Percentiles rank a stretch among this genome's conserved stretches.
These are phyloP conservation scores for Scaptodrosophila lebanonensis DNA, from an alignment of 1,140 invertebrate genomes.

Conservation along the genomic window DNA sequence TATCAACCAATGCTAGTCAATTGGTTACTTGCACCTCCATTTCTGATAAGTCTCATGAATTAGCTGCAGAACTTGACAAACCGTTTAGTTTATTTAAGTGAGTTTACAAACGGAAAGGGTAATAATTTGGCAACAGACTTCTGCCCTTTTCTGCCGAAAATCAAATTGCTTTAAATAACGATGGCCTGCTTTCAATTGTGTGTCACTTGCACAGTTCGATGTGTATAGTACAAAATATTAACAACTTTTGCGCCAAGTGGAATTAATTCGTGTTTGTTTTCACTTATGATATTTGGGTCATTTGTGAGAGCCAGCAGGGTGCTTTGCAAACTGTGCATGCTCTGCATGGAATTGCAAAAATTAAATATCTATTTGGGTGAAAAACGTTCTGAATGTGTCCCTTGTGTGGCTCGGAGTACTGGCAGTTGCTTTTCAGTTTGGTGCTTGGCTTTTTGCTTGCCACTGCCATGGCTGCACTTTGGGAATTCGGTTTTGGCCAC, in stretches of 20 bases:
- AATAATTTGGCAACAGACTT: no score
- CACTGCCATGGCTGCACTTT: constrained; percentile 34
- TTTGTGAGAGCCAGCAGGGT: constrained; percentile 13
- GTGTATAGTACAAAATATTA: no score
- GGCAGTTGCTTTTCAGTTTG: constrained; percentile 31
- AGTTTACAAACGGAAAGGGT: no score
- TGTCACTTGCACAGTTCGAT: no score
- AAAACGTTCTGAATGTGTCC: constrained; percentile 33
- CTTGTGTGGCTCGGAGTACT: background rate
- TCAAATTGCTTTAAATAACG: no score
- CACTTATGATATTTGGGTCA: constrained; percentile 26
- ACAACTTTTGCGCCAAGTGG: constrained; percentile 21
- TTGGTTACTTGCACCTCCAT: no score
- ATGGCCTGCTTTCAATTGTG: no score
- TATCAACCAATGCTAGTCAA: no score
- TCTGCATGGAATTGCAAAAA: constrained; percentile 53
- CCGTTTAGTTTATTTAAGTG: no score
- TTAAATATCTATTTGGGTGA: constrained; percentile 67
- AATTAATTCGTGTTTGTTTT: constrained; percentile 60
- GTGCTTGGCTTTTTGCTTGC: constrained; percentile 27
- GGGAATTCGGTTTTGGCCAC: constrained; percentile 25
- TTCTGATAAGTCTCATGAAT: no score
- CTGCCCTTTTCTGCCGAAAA: no score
- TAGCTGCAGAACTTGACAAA: no score
- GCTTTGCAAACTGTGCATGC: constrained; percentile 15